These are phyloP conservation scores for Thyatira batis DNA, from an alignment of 2,888 invertebrate genomes.

Conservation along the genomic window DNA sequence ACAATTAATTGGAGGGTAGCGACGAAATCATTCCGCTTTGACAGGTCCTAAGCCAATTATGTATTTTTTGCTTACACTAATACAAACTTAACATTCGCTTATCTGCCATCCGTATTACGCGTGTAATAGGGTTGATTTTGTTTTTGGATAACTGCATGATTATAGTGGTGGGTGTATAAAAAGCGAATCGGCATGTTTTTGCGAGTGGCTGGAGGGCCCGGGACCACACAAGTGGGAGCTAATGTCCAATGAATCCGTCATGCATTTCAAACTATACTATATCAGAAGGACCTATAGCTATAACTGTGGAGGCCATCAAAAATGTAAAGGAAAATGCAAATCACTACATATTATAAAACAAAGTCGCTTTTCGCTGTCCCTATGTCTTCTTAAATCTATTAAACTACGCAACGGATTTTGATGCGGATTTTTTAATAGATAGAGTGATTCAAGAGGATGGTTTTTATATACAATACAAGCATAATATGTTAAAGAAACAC, in stretches of 20 bases:
- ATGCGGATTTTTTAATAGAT: no score
- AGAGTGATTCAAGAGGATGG: no score
- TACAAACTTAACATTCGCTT: neutral
- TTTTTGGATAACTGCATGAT: constrained; percentile 21
- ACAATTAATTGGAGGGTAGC: constrained; percentile 67
- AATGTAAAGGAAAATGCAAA: no score
- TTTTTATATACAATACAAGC: no score
- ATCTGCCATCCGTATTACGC: constrained; percentile 12
- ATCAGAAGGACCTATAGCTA: neutral
- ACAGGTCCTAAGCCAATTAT: constrained; percentile 68
- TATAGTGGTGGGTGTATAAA: constrained; percentile 50
- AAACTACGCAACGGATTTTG: no score
- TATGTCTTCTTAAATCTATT: no score
- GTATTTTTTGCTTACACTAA: constrained; percentile 30
- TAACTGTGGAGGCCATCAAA: neutral
- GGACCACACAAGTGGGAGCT: constrained; percentile 67
- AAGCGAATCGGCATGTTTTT: constrained; percentile 68
- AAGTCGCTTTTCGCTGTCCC: no score
- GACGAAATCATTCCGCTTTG: constrained; percentile 73
- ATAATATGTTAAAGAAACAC: no score
- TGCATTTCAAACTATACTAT: constrained; percentile 29
- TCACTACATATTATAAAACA: no score
- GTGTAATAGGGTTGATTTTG: constrained; percentile 39
- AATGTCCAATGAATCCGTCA: constrained; percentile 35
- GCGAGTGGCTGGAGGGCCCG: constrained; percentile 33